Evolutionary conservation across 2,797 vertebrate species (phyloP), one percentile per base, ranked within the genome.

Genomic region (Bufotes viridis): DNA sequence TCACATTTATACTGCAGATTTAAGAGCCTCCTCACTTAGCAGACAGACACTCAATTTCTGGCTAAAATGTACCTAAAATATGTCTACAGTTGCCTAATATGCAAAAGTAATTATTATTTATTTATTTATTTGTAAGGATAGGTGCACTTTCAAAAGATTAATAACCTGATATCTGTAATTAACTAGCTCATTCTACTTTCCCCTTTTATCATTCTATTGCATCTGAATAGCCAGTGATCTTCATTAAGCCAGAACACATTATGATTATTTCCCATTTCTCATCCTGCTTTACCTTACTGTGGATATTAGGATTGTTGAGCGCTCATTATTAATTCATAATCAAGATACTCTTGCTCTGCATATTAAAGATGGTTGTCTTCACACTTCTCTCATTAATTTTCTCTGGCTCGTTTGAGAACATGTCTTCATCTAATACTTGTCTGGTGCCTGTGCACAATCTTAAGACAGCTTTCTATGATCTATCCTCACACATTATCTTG

Each of bases 281-380:
- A 83, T 75, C 86, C 70, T 82, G 18, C 67, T 53, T 55, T 87
- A 82, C 81, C 86, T 87, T 83, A 78, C 70, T 57, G 24, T 57
- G 70, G 61, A 87, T 87, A 87, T 87, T 81, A 81, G 67, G 76
- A 72, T 87, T 49, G 72, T 65, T 83, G 81, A 87, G 58, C 72
- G 22, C 72, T 82, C 81, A 78, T 82, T 82, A 87, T 78, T 87
- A 76, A 87, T 87, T 87, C 81, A 87, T 82, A 78, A 87, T 87
- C 58, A 83, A 76, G 81, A 78, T 65, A 42, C 86, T 83, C 58
- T 87, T 87, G 70, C 57, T 82, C 26, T 82, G 69, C 69, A 87
- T 87, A 76, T 81, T 82, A 87, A 87, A 82, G 49, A 42, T 34
- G 12, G 12, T 65, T 82, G 70, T 55, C 70, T 65, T 82, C 74